Base-by-base conservation (phyloP, 2,797 vertebrate species). In the Galaxias olidus region DNA sequence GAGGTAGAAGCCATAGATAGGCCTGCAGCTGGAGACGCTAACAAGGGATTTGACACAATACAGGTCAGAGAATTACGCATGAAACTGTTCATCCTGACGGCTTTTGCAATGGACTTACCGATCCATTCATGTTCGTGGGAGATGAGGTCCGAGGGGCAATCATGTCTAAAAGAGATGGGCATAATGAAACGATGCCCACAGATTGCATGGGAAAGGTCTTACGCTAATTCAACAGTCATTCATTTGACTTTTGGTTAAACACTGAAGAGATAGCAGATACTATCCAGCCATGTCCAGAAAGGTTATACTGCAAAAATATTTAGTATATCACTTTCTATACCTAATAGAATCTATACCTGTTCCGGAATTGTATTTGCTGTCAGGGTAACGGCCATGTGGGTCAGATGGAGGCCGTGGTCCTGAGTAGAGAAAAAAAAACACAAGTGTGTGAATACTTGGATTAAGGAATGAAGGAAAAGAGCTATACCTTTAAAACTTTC, bases 121-220 rank as follows among this genome's bases (percentile, higher is more conserved):
- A 86, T 80, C 72, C 84, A 1, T 96, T 94, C 80, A 90, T 72
- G 71, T 91, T 86, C 43, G 91, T 84, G 3, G 96, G 96, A 8
- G 96, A 98, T 0, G 96, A 96, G 53, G 93, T 95, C 48, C 95
- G 91, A 4, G 95, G 89, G 3, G 79, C 89, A 75, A 88, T 82
- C 77, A 91, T 76, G 73, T 96, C 97, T 98, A 79, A 45, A 79
- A 73, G 43, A 83, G 9, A 67, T 10, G 57, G 53, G 12, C 30
- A 30, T 30, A 30, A 30, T 30, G 30, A 30, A 30, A 3, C n/a
- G n/a, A n/a, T n/a, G n/a, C n/a, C n/a, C n/a, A n/a, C 30, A 30
- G 30, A 30, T 30, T 30, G 30, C 30, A 30, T 30, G 30, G 30
- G 30, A 30, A 30, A 30, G 30, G 30, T 30, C 30, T 30, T 30